phyloP scores from a whole-genome alignment of 2,888 invertebrate species.

The Meta bourneti region DNA sequence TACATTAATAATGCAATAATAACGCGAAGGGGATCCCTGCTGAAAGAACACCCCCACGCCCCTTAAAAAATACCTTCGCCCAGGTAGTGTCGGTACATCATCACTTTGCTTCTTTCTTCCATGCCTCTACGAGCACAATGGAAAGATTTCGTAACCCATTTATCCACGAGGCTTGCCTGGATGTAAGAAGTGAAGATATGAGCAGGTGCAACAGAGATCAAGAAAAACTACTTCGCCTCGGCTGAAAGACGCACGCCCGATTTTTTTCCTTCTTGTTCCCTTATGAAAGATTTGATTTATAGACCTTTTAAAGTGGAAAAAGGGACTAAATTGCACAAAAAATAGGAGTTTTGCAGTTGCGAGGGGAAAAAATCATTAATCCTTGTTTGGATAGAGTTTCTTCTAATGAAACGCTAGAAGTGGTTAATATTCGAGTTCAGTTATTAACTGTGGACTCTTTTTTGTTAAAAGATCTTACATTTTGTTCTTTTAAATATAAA shows the following conservation, averaged over 20 bases:
- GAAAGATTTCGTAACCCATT: slow-evolving; percentile 45
- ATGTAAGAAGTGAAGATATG: slow-evolving; percentile 47
- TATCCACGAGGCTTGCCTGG: slow-evolving; percentile 42
- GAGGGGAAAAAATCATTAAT: not conserved
- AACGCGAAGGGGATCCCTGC: slow-evolving; percentile 31
- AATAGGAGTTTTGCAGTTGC: not conserved
- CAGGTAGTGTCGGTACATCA: slow-evolving; percentile 17
- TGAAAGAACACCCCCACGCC: slow-evolving; percentile 2
- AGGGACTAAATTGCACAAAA: slow-evolving; percentile 4
- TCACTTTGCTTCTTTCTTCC: slow-evolving; percentile 19
- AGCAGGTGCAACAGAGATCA: slow-evolving; percentile 4
- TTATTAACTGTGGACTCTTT: not conserved
- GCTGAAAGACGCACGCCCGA: slow-evolving; percentile 9
- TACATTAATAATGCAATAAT: slow-evolving; percentile 72
- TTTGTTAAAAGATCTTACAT: not conserved
- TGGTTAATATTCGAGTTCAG: not conserved
- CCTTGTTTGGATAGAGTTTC: not conserved
- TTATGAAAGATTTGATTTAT: slow-evolving; percentile 62
- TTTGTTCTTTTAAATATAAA: too few relatives aligned
- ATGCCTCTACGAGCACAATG: slow-evolving; percentile 22
- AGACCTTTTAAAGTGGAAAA: slow-evolving; percentile 12
- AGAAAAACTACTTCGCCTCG: slow-evolving; percentile 4
- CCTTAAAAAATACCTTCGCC: not conserved
- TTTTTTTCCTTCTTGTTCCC: not conserved
- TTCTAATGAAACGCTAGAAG: not conserved